Evolutionary conservation across 2,113 vertebrate genomes (phyloP), one percentile per base, ranked within the genome.

Genomic region (Hydrolagus affinis): DNA sequence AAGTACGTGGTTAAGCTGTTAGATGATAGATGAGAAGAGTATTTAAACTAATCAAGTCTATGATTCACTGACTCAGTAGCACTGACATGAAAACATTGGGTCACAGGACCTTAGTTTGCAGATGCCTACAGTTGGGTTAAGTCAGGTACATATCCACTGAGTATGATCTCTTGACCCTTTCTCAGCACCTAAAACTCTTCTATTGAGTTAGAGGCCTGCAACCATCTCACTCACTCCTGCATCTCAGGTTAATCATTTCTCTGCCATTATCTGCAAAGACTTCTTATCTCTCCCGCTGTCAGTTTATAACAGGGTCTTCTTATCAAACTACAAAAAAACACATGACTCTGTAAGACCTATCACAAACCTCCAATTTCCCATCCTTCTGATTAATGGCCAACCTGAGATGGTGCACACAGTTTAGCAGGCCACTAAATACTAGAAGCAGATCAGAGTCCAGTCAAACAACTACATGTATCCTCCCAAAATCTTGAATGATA

Each of bases 231-330:
- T 89, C 89, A 89, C 90, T 86, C 86, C 75, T 73, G 86, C 64
- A 68, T 85, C 71, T 19, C 87, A 88, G 90, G 97, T 98, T 98
- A 98, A 98, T 98, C 93, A 98, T 98, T 98, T 91, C 91, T 95
- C 89, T 86, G 87, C 86, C 92, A 91, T 91, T 96, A 96, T 96
- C 95, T 94, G 92, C 92, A 92, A 93, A 90, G 93, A 91, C 90
- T 89, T 92, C 95, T 98, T 98, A 98, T 98, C 96, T 95, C 91
- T 89, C 89, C 88, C 91, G 94, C 95, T 96, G 95, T 96, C 95
- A 95, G 94, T 98, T 96, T 98, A 97, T 96, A 96, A 96, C 96
- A 93, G 93, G 92, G 93, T 89, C 89, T 90, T 91, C 91, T 95
- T 94, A 95, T 95, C 94, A 92, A 89, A 90, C 90, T 87, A 90